A percentile compares a stretch with the other conserved stretches of the same genome.
These are phyloP conservation scores for Aurelia aurita complex sp. Pacific DNA, from an alignment of 30 jellyfish, hydroid and myxozoan species.

Conservation along the genomic window DNA sequence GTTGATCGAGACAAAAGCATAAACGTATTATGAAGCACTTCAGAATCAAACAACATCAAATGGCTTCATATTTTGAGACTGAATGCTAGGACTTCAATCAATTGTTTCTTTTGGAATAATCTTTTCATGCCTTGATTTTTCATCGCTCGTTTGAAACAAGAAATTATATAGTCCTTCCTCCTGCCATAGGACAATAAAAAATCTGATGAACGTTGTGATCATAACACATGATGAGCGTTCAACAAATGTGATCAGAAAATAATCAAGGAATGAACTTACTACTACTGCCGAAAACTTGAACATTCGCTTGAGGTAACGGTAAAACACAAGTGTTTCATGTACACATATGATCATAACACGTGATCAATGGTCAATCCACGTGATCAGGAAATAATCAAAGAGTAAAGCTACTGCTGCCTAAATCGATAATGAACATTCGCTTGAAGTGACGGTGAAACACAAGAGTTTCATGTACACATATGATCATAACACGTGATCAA, in stretches of 20 bases:
- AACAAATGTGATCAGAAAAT: not conserved
- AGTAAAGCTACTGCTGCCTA: conserved; percentile 86
- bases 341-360: conserved; percentile 71
- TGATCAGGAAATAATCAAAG: not conserved
- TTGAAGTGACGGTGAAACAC: conserved; percentile 85
- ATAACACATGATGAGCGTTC: too few relatives aligned
- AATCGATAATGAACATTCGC: conserved; percentile 87
- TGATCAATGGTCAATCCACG: too few relatives aligned
- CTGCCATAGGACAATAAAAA: not conserved
- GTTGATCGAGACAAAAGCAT: too few relatives aligned
- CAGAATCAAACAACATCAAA: too few relatives aligned
- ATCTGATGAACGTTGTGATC: not conserved
- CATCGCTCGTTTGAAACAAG: too few relatives aligned
- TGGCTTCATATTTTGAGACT: too few relatives aligned
- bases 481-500: not conserved
- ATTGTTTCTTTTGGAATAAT: too few relatives aligned
- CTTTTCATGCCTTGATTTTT: too few relatives aligned
- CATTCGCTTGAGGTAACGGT: conserved; percentile 86
- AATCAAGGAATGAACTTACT: conserved; percentile 40
- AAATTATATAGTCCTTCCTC: too few relatives aligned
- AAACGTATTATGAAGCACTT: too few relatives aligned
- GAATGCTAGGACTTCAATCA: too few relatives aligned
- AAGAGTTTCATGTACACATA: conserved; percentile 87
- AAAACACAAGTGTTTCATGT: conserved; percentile 87
- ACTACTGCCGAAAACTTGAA: conserved; percentile 90